Percentiles rank a stretch among this genome's conserved stretches.
phyloP scores from a whole-genome alignment of 2,888 invertebrate species.

The Orchesellides sinensis region DNA sequence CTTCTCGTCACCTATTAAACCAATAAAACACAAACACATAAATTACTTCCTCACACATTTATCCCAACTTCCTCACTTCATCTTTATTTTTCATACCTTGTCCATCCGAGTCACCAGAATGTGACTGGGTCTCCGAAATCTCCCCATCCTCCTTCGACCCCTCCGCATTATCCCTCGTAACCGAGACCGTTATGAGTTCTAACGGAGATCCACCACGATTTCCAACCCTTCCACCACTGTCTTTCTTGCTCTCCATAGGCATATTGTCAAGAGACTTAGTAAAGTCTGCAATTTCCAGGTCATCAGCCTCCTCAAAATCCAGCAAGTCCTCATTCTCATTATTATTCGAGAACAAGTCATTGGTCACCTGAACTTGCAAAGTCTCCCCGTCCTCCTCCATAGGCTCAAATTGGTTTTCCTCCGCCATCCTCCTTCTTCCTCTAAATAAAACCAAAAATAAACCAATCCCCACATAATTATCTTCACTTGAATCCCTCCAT shows the following conservation, averaged over 20 bases:
- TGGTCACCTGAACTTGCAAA: slow-evolving; percentile 32
- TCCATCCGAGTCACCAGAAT: slow-evolving; percentile 27
- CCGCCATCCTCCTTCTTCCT: slow-evolving; percentile 22
- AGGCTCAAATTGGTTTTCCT: slow-evolving; percentile 29
- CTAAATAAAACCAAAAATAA: too few relatives aligned
- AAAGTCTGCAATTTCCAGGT: slow-evolving; percentile 53
- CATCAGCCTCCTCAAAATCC: slow-evolving; percentile 51
- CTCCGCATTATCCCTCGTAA: slow-evolving; percentile 14
- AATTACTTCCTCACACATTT: too few relatives aligned
- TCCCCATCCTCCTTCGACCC: slow-evolving; percentile 56
- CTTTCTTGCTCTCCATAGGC: background rate
- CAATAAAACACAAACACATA: too few relatives aligned
- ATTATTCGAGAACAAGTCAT: slow-evolving; percentile 30
- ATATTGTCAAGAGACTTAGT: background rate
- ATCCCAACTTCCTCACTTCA: too few relatives aligned
- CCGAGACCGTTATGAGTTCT: slow-evolving; percentile 35
- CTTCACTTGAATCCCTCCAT: too few relatives aligned
- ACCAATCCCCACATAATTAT: too few relatives aligned
- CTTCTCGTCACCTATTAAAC: background rate
- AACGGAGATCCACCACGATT: background rate
- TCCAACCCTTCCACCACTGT: background rate
- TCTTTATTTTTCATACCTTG: slow-evolving; percentile 3
- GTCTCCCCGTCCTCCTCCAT: slow-evolving; percentile 49
- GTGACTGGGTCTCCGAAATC: slow-evolving; percentile 42
- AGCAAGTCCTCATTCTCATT: slow-evolving; percentile 23